These are phyloP conservation scores for Tachysurus vachellii DNA, from an alignment of 2,113 vertebrate genomes.

Conservation along the genomic window DNA sequence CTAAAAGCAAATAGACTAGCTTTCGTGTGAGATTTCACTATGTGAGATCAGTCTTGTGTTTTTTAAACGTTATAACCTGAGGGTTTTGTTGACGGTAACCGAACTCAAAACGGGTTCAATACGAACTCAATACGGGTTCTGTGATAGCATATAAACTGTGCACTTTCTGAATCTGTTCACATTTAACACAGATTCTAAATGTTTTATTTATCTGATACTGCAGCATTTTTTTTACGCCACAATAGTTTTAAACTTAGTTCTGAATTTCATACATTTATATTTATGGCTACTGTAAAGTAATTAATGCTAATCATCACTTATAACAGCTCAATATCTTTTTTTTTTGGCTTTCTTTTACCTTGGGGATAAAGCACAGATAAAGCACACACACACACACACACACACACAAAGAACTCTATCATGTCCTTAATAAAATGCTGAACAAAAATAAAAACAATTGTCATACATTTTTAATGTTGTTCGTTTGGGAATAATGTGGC, in stretches of 20 bases:
- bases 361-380: not conserved
- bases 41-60: not conserved
- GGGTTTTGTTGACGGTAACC: not conserved
- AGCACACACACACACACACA: not conserved
- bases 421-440: not conserved
- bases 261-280: not conserved
- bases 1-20: not conserved
- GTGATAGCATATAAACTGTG: not conserved
- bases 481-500: not conserved
- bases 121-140: too few species aligned
- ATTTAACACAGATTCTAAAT: not conserved
- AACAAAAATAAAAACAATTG: too few species aligned
- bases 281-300: not conserved
- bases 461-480: not conserved
- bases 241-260: not conserved
- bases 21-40: not conserved
- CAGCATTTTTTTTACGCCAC: not conserved
- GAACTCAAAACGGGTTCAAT: too few species aligned
- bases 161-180: not conserved
- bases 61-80: not conserved
- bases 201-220: not conserved
- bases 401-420: not conserved
- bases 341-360: not conserved
- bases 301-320: not conserved
- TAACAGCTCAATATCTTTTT: not conserved